Evolutionary conservation across 2,888 invertebrate genomes (phyloP).

Genomic region (Eremobia ochroleuca): DNA sequence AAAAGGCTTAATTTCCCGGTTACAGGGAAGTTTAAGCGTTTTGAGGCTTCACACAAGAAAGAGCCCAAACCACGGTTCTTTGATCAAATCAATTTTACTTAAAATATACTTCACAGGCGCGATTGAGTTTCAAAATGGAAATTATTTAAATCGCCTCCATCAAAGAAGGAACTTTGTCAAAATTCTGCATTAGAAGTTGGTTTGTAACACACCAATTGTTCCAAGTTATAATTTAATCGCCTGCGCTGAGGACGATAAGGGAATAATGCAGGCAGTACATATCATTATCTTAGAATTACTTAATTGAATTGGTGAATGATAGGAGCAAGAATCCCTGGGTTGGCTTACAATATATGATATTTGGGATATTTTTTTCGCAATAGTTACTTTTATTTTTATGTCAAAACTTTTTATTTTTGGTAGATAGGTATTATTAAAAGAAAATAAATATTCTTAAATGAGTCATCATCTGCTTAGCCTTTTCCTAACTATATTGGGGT

Average conservation of each 20-base stretch:
- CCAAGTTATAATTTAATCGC: slow-evolving; percentile 39
- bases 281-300: background rate
- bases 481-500: background rate
- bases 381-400: no score
- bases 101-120: slow-evolving; percentile 49
- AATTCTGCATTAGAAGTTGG: slow-evolving; percentile 36
- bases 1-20: slow-evolving; percentile 15
- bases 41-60: slow-evolving; percentile 32
- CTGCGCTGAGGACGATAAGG: slow-evolving; percentile 38
- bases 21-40: slow-evolving; percentile 24
- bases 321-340: background rate
- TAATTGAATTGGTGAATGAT: background rate
- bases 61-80: slow-evolving; percentile 38
- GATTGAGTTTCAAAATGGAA: slow-evolving; percentile 50
- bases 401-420: background rate
- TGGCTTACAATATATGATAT: background rate
- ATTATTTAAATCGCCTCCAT: slow-evolving; percentile 59
- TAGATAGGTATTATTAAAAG: background rate
- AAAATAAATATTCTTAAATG: background rate
- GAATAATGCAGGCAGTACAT: background rate
- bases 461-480: background rate
- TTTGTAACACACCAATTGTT: slow-evolving; percentile 41
- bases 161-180: slow-evolving; percentile 53
- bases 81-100: slow-evolving; percentile 63
- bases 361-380: no score